Evolutionary conservation across 2,797 vertebrate genomes (phyloP).

Genomic region (Halcyon chelicuti): DNA sequence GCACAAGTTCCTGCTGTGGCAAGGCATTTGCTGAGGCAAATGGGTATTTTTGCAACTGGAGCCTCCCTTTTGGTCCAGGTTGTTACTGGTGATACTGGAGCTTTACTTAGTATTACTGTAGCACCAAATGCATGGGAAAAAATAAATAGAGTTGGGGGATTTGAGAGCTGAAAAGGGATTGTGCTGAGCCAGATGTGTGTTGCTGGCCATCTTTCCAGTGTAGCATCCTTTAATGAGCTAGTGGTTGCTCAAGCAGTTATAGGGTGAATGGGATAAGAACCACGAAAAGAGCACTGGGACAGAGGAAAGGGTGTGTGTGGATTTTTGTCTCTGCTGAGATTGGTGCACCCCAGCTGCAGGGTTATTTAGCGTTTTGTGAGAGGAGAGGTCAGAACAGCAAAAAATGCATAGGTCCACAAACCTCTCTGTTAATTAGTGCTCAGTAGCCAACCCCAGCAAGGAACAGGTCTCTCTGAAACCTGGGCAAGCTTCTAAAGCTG

Average conservation of each 20-base stretch:
- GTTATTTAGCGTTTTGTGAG: background rate
- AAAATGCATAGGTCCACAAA: background rate
- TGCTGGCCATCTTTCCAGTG: background rate
- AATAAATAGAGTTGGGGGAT: background rate
- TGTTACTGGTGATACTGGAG: background rate
- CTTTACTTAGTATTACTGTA: fast-evolving
- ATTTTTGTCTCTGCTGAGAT: fast-evolving
- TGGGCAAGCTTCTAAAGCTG: background rate
- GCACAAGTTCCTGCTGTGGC: background rate
- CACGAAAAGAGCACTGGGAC: background rate
- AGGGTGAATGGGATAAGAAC: background rate
- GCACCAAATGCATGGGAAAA: background rate
- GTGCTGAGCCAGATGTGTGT: background rate
- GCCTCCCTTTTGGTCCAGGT: background rate
- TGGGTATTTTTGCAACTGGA: background rate
- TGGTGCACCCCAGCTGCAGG: background rate
- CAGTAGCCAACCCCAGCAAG: background rate
- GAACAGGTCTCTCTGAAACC: background rate
- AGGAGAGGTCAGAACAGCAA: background rate
- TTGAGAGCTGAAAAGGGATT: background rate
- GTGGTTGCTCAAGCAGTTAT: background rate
- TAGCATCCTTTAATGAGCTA: background rate
- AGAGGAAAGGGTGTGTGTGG: background rate
- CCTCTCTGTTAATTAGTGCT: background rate
- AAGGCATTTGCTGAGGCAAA: background rate